A percentile compares a stretch with the other conserved stretches of the same genome.
Conservation (phyloP, 1,140 invertebrate species). For the Ridgeia piscesae region DNA sequence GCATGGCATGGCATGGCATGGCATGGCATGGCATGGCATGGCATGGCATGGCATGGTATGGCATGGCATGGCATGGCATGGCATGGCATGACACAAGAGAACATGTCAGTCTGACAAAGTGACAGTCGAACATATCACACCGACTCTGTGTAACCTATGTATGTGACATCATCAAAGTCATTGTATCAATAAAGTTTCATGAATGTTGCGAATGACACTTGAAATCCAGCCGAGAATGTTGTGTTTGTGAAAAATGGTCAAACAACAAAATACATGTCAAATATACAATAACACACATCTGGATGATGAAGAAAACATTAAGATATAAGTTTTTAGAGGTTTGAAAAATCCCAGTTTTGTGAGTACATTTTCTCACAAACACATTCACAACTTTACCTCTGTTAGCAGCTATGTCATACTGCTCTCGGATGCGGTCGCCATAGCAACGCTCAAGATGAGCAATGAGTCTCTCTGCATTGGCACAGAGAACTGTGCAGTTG, state of each 20-base stretch:
- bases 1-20: no score
- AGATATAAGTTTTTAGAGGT: background rate
- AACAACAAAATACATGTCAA: background rate
- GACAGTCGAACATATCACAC: no score
- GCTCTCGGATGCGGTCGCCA: conserved; percentile 45
- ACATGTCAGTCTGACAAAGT: no score
- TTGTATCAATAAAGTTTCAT: no score
- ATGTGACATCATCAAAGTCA: no score
- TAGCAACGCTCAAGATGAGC: conserved; percentile 48
- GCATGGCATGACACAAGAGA: no score
- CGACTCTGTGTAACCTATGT: no score
- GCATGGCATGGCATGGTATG: no score
- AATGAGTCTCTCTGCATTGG: conserved; percentile 46
- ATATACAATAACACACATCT: background rate
- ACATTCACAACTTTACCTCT: conserved; percentile 36
- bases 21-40: no score
- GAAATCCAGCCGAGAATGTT: no score
- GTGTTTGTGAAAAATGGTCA: background rate
- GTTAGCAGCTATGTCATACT: conserved; percentile 40
- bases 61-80: no score
- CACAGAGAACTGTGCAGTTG: conserved; percentile 44
- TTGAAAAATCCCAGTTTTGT: background rate
- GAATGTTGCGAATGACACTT: no score
- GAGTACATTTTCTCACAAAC: background rate
- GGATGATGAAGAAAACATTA: background rate